Conservation (phyloP, 2,797 vertebrate species). For the Morus bassanus region DNA sequence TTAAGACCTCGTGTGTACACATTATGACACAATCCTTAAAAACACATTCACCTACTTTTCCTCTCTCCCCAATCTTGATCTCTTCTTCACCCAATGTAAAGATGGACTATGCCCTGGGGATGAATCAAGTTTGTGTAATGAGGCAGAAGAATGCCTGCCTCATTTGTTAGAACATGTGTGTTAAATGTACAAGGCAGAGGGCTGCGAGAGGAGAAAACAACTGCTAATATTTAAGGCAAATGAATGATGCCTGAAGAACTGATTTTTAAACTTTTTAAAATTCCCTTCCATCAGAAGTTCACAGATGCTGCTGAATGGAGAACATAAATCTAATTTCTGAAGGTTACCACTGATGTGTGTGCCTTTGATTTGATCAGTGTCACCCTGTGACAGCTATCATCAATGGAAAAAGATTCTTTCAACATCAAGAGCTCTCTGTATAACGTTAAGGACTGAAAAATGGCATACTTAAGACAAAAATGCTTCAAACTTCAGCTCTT, state of each 20-base stretch:
- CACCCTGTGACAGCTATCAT: not conserved
- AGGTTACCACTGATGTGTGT: not conserved
- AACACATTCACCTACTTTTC: not conserved
- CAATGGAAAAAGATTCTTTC: not conserved
- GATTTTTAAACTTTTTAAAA: not conserved
- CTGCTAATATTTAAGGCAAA: not conserved
- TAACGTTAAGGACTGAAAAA: not conserved
- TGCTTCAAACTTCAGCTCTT: not conserved
- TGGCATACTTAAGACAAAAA: not conserved
- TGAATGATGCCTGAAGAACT: not conserved
- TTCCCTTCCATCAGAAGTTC: not conserved
- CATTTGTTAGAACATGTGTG: slow-evolving; percentile 46
- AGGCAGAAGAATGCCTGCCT: slow-evolving; percentile 48
- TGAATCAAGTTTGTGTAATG: slow-evolving; percentile 32
- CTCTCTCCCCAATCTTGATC: not conserved
- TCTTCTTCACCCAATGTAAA: slow-evolving; percentile 2
- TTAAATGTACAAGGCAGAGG: slow-evolving; percentile 14
- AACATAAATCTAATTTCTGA: not conserved
- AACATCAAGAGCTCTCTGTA: not conserved
- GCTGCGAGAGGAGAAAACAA: not conserved
- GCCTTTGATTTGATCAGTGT: not conserved
- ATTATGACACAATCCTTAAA: not conserved
- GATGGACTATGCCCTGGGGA: slow-evolving; percentile 30
- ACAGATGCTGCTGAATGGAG: not conserved
- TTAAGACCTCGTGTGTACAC: not conserved